Base-by-base conservation (phyloP, 2,797 vertebrate species). In the Gallinago solitaria region DNA sequence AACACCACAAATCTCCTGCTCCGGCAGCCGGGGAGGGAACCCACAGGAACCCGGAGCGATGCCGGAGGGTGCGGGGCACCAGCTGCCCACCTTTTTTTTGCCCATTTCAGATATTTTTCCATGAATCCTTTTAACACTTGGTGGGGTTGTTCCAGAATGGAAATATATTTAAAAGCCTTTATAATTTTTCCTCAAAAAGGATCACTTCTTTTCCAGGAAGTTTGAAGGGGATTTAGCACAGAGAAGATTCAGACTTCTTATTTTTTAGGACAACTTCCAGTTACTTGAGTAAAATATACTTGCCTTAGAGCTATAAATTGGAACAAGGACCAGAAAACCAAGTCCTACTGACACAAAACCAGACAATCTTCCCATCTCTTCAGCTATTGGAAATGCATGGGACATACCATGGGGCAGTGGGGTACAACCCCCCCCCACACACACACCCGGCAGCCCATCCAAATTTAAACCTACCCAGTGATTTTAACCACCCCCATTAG, bases 381-480 rank as follows among this genome's bases (percentile, higher is more conserved):
- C 39, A 47, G 68, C 19, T 27, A 6, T 9, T 3, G 9, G 35
- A 71, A 41, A 70, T 3, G 6, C 24, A 21, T 16, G 83, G 54
- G 59, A 33, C 39, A 6, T 1, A 4, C 11, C 48, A 17, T 4
- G 3, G n/a, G 56, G 45, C 14, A 5, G 0, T 2, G 35, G 45
- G 28, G 33, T 15, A 57, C 16, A 17, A 2, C 2, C 17, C 21
- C 6, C 23, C 21, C 12, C 11, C 45, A 21, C 19, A 8, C 43
- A 19, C 30, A n/a, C 9, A 16, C 28, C 51, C 0, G 37, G 37
- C 25, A 16, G 71, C 33, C 53, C 32, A 16, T 10, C n/a, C 1
- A 7, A 27, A 56, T 60, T 86, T 56, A 48, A 37, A 56, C 8
- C 18, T 17, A 45, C 12, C 5, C 4, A 6, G 30, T 2, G n/a